Base-by-base conservation (phyloP, 2,113 vertebrate genomes). In the Oncorhynchus kisutch region DNA sequence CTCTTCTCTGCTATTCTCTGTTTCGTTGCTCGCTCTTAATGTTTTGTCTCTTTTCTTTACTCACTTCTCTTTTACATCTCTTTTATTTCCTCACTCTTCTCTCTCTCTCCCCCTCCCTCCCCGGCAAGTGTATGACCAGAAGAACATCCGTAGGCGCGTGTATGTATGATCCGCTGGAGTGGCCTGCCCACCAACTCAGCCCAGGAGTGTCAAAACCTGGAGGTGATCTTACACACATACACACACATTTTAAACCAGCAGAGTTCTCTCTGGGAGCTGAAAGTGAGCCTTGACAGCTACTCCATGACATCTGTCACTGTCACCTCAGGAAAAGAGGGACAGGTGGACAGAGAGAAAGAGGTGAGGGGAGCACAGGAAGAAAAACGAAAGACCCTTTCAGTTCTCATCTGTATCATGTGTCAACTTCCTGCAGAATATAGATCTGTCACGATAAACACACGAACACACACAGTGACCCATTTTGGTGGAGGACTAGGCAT, bases 121-220 rank as follows among this genome's bases (percentile, higher is more conserved):
- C 86, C 82, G 93, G 93, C 94, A 96, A 92, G 94, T 93, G 83
- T 96, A 96, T 13, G 95, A 96, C 84, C 95, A 96, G 91, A 96
- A 96, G 79, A 96, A 96, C 73, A 96, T 96, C 72, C 93, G 95
- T 18, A 91, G 95, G 73, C 92, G 95, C 86, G 95, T 96, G 78
- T 96, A 96, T 0, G 95, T 25, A 25, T 25, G 25, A 27, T 27
- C 27, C 93, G 93, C 25, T 96, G 95, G 94, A 96, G 96, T 0
- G 95, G 94, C 29, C 87, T 96, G 76, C 95, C 95, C 67, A 96
- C 94, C 67, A 96, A 96, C 78, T 96, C 95, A 0, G 95, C 95
- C 81, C 95, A 95, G 88, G 95, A 96, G 74, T 96, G 95, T 87
- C 94, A 94, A 75, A 95, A 94, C 77, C 88, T 96, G 66, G 95